Conservation (phyloP, 2,797 vertebrate species). For the Clarias laeviceps region DNA sequence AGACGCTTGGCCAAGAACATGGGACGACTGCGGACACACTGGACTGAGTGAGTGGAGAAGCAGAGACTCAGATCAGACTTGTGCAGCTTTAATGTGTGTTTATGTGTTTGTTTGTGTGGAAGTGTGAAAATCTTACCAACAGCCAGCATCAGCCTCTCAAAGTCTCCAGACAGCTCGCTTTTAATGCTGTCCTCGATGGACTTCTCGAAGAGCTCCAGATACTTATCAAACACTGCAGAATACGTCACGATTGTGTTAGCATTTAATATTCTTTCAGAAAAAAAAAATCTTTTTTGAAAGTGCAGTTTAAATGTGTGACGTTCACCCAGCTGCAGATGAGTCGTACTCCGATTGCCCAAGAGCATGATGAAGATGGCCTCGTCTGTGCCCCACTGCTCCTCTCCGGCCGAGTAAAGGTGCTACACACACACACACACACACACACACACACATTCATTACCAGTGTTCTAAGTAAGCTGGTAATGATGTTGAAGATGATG, state of each 20-base stretch:
- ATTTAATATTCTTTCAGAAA: not conserved
- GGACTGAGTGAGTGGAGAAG: constrained; percentile 74
- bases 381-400: constrained; percentile 93
- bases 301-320: not conserved
- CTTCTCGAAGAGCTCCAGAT: constrained; percentile 85
- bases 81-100: not conserved
- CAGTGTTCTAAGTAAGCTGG: not conserved
- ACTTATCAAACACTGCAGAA: constrained; percentile 89
- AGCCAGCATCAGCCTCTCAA: constrained; percentile 93
- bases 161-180: constrained; percentile 91
- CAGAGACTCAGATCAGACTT: not conserved
- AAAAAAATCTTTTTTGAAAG: not conserved
- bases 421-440: constrained; percentile 54
- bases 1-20: constrained; percentile 93
- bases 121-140: constrained; percentile 79
- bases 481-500: not conserved
- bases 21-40: constrained; percentile 84
- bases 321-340: constrained; percentile 89
- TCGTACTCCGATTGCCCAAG: constrained; percentile 89
- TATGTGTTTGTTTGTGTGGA: not conserved
- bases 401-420: constrained; percentile 90
- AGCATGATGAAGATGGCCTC: constrained; percentile 96
- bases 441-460: not conserved
- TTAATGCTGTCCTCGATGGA: constrained; percentile 91
- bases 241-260: not conserved